Base-by-base conservation (phyloP, 2,797 vertebrate species). In the Sebastes hubbsi region DNA sequence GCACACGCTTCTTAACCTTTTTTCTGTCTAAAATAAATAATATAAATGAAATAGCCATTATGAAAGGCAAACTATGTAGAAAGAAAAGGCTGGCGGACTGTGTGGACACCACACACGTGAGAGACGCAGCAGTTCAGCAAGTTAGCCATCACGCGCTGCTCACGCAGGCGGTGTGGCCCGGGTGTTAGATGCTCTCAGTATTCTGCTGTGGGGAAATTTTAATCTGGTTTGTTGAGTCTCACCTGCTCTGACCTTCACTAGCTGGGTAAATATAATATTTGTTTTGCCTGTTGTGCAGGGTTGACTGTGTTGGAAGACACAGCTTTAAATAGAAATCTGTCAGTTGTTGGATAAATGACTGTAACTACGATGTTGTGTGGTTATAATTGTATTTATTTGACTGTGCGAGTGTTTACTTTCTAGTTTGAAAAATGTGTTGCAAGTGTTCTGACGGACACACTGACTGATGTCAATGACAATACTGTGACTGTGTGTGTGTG, bases 401-500 rank as follows among this genome's bases (percentile, higher is more conserved):
- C 22, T 69, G 36, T 8, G 27, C 2, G 2, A 49, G 8, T 49
- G 27, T 75, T 74, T 13, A 66, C 55, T 63, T 74, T n/a, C 56
- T 52, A 55, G 34, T 81, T 85, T 70, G 56, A 73, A 78, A 78
- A 82, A 81, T 80, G 81, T 73, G 78, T 80, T 74, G 54, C 49
- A 76, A 72, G 69, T 73, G 64, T 68, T 83, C 74, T 85, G 90
- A 92, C 87, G 81, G 80, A 89, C 77, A 75, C 65, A 68, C 75
- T 90, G 87, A 94, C 84, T 83, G 90, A 94, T 88, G 84, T 87
- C 76, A 64, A 83, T 83, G 73, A 83, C 81, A 80, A 75, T 63
- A 77, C 81, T 75, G 73, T 52, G 81, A 63, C 68, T 72, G 62
- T 77, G 76, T 77, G 77, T 66, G 75, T 79, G 72, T 76, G 67